phyloP scores from a whole-genome alignment of 2,888 invertebrate species.

The Chymomyza caudatula region DNA sequence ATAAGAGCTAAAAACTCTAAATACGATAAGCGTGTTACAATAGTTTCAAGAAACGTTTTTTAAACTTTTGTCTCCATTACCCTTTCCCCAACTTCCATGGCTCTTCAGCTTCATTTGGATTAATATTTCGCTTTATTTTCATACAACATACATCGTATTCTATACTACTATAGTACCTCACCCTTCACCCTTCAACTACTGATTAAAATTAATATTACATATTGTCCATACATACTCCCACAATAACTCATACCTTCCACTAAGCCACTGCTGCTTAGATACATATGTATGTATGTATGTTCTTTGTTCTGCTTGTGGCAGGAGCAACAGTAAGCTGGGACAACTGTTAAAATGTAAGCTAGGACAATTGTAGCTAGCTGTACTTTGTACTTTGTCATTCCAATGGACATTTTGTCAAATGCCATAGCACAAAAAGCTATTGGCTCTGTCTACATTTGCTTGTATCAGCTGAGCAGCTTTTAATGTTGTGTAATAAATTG shows the following conservation, averaged over 20 bases:
- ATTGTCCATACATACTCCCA: neutral
- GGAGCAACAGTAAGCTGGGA: neutral
- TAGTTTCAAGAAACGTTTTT: too few species aligned
- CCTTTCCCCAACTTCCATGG: too few species aligned
- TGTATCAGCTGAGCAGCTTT: slow-evolving; percentile 29
- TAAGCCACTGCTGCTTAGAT: neutral
- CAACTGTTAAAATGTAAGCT: neutral
- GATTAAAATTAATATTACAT: neutral
- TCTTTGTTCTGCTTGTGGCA: neutral
- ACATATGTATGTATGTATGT: neutral
- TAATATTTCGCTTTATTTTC: too few species aligned
- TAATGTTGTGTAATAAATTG: slow-evolving; percentile 67
- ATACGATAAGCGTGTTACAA: too few species aligned
- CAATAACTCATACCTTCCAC: neutral
- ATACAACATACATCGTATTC: too few species aligned
- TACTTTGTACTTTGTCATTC: slow-evolving; percentile 52
- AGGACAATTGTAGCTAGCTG: slow-evolving; percentile 26
- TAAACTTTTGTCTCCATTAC: too few species aligned
- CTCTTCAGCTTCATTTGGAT: too few species aligned
- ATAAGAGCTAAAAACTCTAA: too few species aligned
- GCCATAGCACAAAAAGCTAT: slow-evolving; percentile 28
- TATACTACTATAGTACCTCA: too few species aligned
- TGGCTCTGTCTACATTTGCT: slow-evolving; percentile 23
- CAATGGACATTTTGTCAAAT: slow-evolving; percentile 64
- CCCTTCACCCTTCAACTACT: too few species aligned